A percentile compares a stretch with the other conserved stretches of the same genome.
Conservation (phyloP, 2,797 vertebrate species). For the Hybognathus amarus region DNA sequence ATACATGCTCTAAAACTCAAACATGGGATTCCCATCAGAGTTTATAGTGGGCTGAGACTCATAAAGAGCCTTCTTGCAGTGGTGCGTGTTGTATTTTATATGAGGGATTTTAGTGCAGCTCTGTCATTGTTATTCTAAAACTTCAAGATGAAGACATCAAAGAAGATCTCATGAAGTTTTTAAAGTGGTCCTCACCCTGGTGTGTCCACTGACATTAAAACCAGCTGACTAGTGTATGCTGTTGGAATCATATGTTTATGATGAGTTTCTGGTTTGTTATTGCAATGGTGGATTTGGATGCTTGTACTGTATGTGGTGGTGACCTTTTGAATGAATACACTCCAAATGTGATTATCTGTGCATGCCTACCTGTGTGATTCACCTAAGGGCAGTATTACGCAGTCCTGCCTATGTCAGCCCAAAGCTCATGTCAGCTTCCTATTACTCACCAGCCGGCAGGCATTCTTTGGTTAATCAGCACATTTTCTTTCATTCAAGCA, state of each 20-base stretch:
- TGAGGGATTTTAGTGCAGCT: conserved; percentile 39
- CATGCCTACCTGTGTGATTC: conserved; percentile 14
- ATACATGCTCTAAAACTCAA: conserved; percentile 15
- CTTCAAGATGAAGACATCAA: conserved; percentile 60
- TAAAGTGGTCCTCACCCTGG: conserved; percentile 28
- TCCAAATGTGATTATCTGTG: conserved; percentile 3
- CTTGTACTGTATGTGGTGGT: conserved; percentile 30
- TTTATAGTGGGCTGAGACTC: conserved; percentile 53
- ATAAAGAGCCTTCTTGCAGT: conserved; percentile 12
- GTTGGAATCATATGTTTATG: background rate
- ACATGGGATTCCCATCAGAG: conserved; percentile 56
- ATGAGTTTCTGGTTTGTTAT: conserved; percentile 17
- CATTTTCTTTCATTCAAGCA: conserved; percentile 35
- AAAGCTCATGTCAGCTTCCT: conserved; percentile 48
- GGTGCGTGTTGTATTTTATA: conserved; percentile 22
- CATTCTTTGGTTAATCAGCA: conserved; percentile 23
- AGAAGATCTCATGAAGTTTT: conserved; percentile 47
- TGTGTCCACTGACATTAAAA: conserved; percentile 39
- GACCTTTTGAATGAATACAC: conserved; percentile 29
- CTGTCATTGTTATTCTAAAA: conserved; percentile 56
- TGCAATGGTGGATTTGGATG: conserved; percentile 49
- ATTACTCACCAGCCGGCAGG: conserved; percentile 63
- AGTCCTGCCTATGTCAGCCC: conserved; percentile 61
- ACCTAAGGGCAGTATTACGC: conserved; percentile 10
- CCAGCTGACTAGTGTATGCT: conserved; percentile 7